Evolutionary conservation across 2,888 invertebrate species (phyloP), one percentile per base, ranked within the genome.

Genomic region (Drosophila longiperda): DNA sequence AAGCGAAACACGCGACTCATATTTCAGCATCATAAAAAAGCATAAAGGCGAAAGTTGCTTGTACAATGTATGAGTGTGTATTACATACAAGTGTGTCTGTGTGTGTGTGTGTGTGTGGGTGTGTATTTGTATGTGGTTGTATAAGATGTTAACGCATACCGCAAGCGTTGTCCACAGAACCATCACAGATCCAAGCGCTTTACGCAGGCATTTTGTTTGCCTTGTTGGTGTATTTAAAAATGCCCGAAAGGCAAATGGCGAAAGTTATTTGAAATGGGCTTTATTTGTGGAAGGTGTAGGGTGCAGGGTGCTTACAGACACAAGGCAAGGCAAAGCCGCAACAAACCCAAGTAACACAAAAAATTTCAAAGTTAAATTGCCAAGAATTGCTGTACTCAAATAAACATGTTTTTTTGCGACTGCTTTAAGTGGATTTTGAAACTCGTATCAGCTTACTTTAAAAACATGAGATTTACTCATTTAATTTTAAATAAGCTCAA

Each of bases 21-120:
- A 81, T 81, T 81, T 81, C 68, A 81, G 71, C 81, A 73, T 71
- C 81, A 81, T 81, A 81, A 74, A 81, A 82, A 70, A 74, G 38
- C 59, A 72, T 83, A 83, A 73, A 68, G 80, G 72, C 71, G 62
- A 72, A 62, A 65, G 78, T 49, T 70, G 57, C 7, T 38, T 45
- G 42, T 38, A 38, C 32, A n/a, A 12, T 20, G 34, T 40, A 20
- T 38, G n/a, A 38, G 45, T 62, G 40, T 62, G 40, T 45, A 23
- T 23, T 23, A 15, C 23, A 23, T 8, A 15, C 45, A 23, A 58
- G 48, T 4, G 9, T 26, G 9, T 48, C 0, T n/a, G 3, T 58
- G 26, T 17, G 20, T 48, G 26, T 33, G 32, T 20, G n/a, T 33
- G 40, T 9, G 23, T 42, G 50, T 29, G 32, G 29, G 48, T 36